Percentiles rank a stretch among this genome's conserved stretches.
phyloP scores from a whole-genome alignment of 2,797 vertebrate species.

The Hypotaenidia okinawae region DNA sequence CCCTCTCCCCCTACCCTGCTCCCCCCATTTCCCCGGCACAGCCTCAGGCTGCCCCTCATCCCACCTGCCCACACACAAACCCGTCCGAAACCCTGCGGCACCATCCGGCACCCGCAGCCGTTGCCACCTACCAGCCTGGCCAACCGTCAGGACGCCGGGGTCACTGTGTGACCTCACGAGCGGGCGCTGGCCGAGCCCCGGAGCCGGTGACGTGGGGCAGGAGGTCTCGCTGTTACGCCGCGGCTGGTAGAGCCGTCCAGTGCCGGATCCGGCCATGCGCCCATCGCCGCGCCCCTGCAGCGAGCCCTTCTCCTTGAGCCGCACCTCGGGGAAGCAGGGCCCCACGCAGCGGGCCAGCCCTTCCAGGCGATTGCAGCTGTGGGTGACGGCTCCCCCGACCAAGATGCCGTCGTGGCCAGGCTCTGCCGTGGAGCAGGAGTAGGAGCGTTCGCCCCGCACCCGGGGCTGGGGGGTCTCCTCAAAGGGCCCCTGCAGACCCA shows the following conservation, averaged over 20 bases:
- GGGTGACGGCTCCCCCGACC: conserved; percentile 75
- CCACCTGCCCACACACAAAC: accelerated
- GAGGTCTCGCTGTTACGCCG: conserved; percentile 65
- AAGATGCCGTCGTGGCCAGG: conserved; percentile 66
- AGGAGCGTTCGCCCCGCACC: conserved; percentile 88
- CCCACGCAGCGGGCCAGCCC: conserved; percentile 72
- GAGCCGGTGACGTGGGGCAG: conserved; percentile 64
- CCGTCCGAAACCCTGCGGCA: background rate
- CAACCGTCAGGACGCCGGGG: conserved; percentile 83
- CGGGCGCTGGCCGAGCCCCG: conserved; percentile 54
- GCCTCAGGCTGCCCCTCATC: background rate
- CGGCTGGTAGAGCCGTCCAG: background rate
- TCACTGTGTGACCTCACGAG: conserved; percentile 92
- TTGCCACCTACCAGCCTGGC: conserved; percentile 56
- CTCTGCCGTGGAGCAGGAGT: conserved; percentile 92
- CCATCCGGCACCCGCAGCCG: too few species aligned
- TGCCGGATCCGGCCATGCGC: conserved; percentile 48
- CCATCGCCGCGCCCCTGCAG: conserved; percentile 57
- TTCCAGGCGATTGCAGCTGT: conserved; percentile 93
- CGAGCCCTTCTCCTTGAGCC: conserved; percentile 66
- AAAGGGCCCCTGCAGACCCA: conserved; percentile 80
- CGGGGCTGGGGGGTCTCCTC: conserved; percentile 81
- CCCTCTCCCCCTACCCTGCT: background rate
- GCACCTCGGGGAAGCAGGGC: conserved; percentile 78
- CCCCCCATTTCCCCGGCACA: background rate